Evolutionary conservation across 2,113 vertebrate genomes (phyloP).

Genomic region (Strix aluco): DNA sequence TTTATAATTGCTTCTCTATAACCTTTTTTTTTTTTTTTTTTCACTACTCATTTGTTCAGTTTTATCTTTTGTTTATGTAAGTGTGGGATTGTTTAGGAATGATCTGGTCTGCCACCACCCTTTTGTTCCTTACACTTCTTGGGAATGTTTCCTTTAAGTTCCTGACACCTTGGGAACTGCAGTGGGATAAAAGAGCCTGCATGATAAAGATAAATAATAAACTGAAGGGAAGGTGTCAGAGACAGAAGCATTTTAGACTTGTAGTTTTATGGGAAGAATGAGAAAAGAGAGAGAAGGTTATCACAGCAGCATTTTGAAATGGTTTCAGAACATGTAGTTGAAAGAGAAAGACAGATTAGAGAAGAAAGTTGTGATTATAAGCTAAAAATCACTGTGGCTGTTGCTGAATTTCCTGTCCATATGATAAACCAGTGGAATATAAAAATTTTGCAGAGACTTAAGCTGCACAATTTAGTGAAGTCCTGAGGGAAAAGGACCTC

Average conservation of each 20-base stretch:
- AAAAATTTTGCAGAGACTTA: neutral
- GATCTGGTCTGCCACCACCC: neutral
- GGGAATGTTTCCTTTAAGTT: neutral
- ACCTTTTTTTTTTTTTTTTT: neutral
- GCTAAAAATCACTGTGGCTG: neutral
- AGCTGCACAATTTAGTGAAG: neutral
- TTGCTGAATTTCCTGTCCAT: neutral
- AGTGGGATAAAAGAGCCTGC: neutral
- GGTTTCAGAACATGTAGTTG: neutral
- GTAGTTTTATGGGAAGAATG: neutral
- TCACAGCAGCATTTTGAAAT: neutral
- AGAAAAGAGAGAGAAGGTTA: neutral
- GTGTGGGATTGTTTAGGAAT: slow-evolving; percentile 5
- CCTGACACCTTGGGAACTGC: neutral
- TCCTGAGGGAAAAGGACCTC: neutral
- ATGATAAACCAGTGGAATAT: neutral
- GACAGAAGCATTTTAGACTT: neutral
- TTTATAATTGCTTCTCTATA: neutral
- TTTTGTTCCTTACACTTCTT: neutral
- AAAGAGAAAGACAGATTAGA: neutral
- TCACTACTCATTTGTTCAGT: neutral
- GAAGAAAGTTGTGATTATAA: neutral
- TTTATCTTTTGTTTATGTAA: neutral
- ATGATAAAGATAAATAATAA: neutral
- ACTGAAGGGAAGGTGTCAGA: neutral